Evolutionary conservation across 1,140 invertebrate genomes (phyloP).

Genomic region (Antheraea mylitta): DNA sequence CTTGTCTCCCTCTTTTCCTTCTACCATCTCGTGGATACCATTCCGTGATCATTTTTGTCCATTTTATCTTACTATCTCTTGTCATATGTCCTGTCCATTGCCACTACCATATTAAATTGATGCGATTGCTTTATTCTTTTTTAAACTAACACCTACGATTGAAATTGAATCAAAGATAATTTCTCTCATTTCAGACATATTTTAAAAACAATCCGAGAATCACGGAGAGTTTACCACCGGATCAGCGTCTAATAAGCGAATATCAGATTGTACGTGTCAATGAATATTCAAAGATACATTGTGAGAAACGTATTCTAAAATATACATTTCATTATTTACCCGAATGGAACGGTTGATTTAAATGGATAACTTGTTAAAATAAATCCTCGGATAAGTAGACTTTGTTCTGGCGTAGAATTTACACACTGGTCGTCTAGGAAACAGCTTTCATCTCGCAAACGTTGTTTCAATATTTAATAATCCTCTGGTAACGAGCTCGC

Average conservation of each 20-base stretch:
- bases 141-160: neutral
- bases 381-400: slow-evolving; percentile 46
- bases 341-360: slow-evolving; percentile 32
- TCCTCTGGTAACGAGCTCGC: slow-evolving; percentile 68
- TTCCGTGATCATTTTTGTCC: too few species aligned
- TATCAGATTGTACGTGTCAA: slow-evolving; percentile 55
- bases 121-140: too few species aligned
- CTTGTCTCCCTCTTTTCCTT: too few species aligned
- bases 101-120: too few species aligned
- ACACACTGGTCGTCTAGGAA: slow-evolving; percentile 56
- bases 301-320: slow-evolving; percentile 27
- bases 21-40: too few species aligned
- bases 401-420: slow-evolving; percentile 60
- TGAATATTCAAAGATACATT: slow-evolving; percentile 46
- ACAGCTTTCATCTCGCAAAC: slow-evolving; percentile 62
- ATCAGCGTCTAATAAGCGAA: slow-evolving; percentile 54
- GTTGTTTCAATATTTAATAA: slow-evolving; percentile 77
- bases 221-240: slow-evolving; percentile 49
- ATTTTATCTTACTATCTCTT: too few species aligned
- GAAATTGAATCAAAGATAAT: neutral
- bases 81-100: too few species aligned
- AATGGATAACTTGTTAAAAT: slow-evolving; percentile 47
- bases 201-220: slow-evolving; percentile 56
- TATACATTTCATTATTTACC: slow-evolving; percentile 20
- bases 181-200: slow-evolving; percentile 48